Evolutionary conservation across 2,113 vertebrate species (phyloP).

Genomic region (Dromiciops gliroides): DNA sequence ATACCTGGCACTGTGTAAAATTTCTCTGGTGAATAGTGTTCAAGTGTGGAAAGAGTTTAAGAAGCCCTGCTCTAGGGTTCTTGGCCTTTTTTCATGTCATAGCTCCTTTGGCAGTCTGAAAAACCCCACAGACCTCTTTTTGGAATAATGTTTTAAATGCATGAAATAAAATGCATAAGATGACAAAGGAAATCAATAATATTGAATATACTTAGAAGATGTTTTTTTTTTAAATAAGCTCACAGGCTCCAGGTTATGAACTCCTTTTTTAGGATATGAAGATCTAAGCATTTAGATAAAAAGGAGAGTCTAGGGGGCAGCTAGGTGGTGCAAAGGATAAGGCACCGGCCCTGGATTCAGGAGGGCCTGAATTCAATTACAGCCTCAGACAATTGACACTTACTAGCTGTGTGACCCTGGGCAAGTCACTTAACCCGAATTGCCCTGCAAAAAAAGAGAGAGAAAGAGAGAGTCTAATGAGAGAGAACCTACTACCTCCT

Average conservation of each 20-base stretch:
- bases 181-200: not conserved
- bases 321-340: too few relatives aligned
- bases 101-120: not conserved
- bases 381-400: too few relatives aligned
- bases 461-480: not conserved
- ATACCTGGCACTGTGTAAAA: too few relatives aligned
- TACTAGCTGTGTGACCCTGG: too few relatives aligned
- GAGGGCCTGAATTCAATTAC: too few relatives aligned
- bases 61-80: too few relatives aligned
- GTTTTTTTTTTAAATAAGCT: too few relatives aligned
- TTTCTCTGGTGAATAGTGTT: too few relatives aligned
- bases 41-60: too few relatives aligned
- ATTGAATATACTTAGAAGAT: not conserved
- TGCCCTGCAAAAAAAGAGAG: too few relatives aligned
- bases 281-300: not conserved
- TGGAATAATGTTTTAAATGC: not conserved
- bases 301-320: not conserved
- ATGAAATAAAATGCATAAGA: not conserved
- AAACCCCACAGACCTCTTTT: not conserved
- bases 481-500: not conserved
- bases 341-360: too few relatives aligned
- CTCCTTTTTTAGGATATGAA: not conserved
- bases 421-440: too few relatives aligned
- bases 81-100: not conserved
- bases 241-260: not conserved